phyloP scores from a whole-genome alignment of 2,797 vertebrate genomes.

The Ceyx erithaca region DNA sequence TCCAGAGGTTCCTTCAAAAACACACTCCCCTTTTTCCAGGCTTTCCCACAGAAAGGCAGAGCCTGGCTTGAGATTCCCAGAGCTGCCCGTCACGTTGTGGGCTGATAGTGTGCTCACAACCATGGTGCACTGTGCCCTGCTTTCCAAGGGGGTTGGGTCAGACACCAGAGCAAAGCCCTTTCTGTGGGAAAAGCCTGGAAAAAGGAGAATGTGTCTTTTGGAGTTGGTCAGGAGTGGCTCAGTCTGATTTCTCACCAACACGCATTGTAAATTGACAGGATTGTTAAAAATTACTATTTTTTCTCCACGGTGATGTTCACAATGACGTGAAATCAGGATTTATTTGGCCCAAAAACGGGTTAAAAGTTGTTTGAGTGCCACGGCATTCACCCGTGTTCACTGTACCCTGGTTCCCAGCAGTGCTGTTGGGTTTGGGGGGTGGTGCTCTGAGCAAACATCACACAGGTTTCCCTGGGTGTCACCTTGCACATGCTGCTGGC shows the following conservation, averaged over 20 bases:
- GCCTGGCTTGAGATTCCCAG: not conserved
- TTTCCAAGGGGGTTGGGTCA: not conserved
- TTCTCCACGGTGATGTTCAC: not conserved
- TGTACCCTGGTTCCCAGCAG: not conserved
- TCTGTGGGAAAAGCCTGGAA: too few species aligned
- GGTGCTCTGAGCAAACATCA: not conserved
- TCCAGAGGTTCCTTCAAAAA: not conserved
- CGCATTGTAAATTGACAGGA: not conserved
- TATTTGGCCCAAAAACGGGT: not conserved
- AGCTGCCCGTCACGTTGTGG: not conserved
- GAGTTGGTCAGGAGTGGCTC: rapidly evolving
- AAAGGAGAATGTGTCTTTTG: too few species aligned
- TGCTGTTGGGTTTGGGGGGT: not conserved
- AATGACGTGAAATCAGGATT: not conserved
- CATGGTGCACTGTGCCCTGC: not conserved
- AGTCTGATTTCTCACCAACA: not conserved
- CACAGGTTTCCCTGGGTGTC: conserved; percentile 1
- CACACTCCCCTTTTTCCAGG: not conserved
- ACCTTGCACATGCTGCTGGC: conserved; percentile 22
- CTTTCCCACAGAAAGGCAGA: not conserved
- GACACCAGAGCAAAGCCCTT: too few species aligned
- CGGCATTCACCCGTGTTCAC: not conserved
- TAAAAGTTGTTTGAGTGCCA: not conserved
- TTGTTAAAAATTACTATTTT: not conserved
- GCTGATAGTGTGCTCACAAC: not conserved